Evolutionary conservation across 2,888 invertebrate genomes (phyloP).

Genomic region (Drosophila kambysellisi): DNA sequence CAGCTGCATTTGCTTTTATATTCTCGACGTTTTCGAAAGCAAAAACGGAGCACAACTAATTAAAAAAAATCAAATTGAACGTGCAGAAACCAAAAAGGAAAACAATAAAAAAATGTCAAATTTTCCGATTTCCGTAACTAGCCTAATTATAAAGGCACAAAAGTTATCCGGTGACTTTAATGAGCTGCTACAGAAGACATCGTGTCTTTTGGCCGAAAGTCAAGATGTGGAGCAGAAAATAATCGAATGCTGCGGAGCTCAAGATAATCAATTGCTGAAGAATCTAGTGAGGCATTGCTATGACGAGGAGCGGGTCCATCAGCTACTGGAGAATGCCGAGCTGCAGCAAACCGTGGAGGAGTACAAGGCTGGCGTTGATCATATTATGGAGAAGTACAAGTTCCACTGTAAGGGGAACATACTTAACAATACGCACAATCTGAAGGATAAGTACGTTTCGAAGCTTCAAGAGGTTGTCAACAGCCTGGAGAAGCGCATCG

Average conservation of each 20-base stretch:
- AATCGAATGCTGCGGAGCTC: constrained; percentile 28
- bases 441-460: constrained; percentile 41
- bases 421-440: constrained; percentile 26
- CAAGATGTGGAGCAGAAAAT: constrained; percentile 36
- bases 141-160: constrained; percentile 29
- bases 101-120: constrained; percentile 17
- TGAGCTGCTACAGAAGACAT: constrained; percentile 33
- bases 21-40: not conserved
- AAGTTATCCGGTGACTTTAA: constrained; percentile 29
- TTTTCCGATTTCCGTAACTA: not conserved
- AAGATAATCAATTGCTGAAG: constrained; percentile 54
- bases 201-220: constrained; percentile 48
- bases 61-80: constrained; percentile 25
- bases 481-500: constrained; percentile 51
- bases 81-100: not conserved
- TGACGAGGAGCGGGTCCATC: constrained; percentile 36
- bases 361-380: constrained; percentile 39
- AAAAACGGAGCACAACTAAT: not conserved
- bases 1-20: not conserved
- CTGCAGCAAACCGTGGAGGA: constrained; percentile 50
- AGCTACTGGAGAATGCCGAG: constrained; percentile 55
- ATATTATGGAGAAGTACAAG: constrained; percentile 50
- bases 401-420: constrained; percentile 31
- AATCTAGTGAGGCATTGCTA: constrained; percentile 46
- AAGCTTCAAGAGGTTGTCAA: constrained; percentile 35